phyloP scores from a whole-genome alignment of 2,888 invertebrate species.

The Agrochola litura region DNA sequence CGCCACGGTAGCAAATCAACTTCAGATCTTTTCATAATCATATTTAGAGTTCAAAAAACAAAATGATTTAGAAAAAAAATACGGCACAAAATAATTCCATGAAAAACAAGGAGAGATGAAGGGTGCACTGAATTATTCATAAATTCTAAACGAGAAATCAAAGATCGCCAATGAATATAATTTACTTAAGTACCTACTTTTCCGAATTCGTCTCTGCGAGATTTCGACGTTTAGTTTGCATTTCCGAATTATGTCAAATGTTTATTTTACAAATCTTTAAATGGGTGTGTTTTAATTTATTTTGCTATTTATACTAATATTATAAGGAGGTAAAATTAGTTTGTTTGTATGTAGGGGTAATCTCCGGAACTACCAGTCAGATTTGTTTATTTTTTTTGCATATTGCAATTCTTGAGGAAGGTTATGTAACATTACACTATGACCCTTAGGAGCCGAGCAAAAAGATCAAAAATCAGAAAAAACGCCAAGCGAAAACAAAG shows the following conservation, averaged over 20 bases:
- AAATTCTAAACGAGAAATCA: slow-evolving; percentile 69
- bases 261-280: background rate
- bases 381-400: no score
- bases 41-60: slow-evolving; percentile 18
- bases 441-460: no score
- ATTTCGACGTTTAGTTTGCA: slow-evolving; percentile 35
- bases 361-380: no score
- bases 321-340: no score
- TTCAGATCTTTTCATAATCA: slow-evolving; percentile 5
- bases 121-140: slow-evolving; percentile 70
- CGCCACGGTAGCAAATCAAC: background rate
- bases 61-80: slow-evolving; percentile 24
- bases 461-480: no score
- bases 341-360: no score
- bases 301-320: no score
- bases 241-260: slow-evolving; percentile 31
- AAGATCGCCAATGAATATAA: slow-evolving; percentile 69
- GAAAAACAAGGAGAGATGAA: slow-evolving; percentile 62
- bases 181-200: slow-evolving; percentile 40
- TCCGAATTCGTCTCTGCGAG: slow-evolving; percentile 37
- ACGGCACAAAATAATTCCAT: slow-evolving; percentile 25
- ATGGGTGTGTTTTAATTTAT: background rate
- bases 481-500: no score
- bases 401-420: no score
- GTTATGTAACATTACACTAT: no score